Evolutionary conservation across 53 echinoderm and acorn worm species (phyloP).

Genomic region (Mesocentrotus franciscanus): DNA sequence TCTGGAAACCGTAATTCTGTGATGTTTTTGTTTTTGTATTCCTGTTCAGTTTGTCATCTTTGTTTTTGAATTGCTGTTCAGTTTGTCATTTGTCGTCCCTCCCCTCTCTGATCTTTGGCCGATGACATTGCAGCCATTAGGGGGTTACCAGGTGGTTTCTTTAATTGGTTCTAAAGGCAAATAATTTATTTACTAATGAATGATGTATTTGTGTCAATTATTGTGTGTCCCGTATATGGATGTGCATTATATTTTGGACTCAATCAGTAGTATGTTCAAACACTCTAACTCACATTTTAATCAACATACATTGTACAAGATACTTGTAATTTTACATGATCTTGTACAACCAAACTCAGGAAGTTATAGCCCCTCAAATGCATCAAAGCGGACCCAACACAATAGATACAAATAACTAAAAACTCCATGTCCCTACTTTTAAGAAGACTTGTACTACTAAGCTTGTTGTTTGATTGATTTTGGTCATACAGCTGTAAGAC

Average conservation of each 20-base stretch:
- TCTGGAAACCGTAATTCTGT: background rate
- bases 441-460: background rate
- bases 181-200: background rate
- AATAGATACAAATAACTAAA: background rate
- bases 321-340: background rate
- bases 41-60: background rate
- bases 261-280: no score
- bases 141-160: background rate
- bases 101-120: background rate
- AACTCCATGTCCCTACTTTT: background rate
- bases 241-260: no score
- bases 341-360: background rate
- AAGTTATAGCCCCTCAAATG: background rate
- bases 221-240: background rate
- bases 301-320: background rate
- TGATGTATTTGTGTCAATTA: background rate
- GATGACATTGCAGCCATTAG: background rate
- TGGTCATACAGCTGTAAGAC: constrained; percentile 23
- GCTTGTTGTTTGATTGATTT: constrained; percentile 8
- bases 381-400: background rate
- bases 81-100: no score
- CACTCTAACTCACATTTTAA: no score
- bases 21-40: background rate
- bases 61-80: background rate
- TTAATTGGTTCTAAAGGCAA: background rate